phyloP scores from a whole-genome alignment of 2,888 invertebrate species.

The Clusia tigrina region DNA sequence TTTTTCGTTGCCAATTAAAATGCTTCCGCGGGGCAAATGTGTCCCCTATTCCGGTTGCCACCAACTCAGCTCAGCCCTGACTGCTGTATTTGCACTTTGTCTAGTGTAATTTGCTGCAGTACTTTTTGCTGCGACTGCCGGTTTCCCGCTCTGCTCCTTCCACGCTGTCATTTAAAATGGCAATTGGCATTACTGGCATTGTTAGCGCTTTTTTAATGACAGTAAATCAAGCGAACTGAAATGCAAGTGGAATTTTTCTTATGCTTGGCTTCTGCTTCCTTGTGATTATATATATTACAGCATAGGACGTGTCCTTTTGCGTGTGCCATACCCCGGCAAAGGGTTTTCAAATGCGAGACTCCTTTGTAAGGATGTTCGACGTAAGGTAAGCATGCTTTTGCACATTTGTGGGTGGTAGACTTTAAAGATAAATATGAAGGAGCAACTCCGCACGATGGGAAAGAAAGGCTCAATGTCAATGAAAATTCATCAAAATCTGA shows the following conservation, averaged over 20 bases:
- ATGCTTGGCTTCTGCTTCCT: slow-evolving; percentile 7
- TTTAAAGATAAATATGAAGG: too few species aligned
- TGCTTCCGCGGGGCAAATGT: slow-evolving; percentile 51
- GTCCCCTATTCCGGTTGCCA: background rate
- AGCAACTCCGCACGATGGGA: too few species aligned
- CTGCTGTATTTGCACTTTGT: slow-evolving; percentile 12
- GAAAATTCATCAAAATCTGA: too few species aligned
- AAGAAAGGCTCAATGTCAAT: too few species aligned
- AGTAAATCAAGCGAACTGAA: slow-evolving; percentile 52
- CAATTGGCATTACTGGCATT: slow-evolving; percentile 34
- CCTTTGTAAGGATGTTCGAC: too few species aligned
- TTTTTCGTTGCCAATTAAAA: slow-evolving; percentile 51
- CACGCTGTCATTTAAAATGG: slow-evolving; percentile 21
- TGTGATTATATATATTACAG: slow-evolving; percentile 14
- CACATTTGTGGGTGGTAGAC: too few species aligned
- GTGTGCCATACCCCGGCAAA: background rate
- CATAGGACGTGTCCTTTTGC: slow-evolving; percentile 14
- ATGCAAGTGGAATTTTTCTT: slow-evolving; percentile 34
- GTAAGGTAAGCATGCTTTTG: too few species aligned
- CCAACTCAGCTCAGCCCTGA: background rate
- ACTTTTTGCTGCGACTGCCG: slow-evolving; percentile 4
- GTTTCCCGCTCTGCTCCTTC: slow-evolving; percentile 16
- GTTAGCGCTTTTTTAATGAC: slow-evolving; percentile 43
- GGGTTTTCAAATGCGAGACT: background rate
- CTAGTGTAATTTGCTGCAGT: background rate